Evolutionary conservation across 2,888 invertebrate species (phyloP), one percentile per base, ranked within the genome.

Genomic region (Vesta saturnalis): DNA sequence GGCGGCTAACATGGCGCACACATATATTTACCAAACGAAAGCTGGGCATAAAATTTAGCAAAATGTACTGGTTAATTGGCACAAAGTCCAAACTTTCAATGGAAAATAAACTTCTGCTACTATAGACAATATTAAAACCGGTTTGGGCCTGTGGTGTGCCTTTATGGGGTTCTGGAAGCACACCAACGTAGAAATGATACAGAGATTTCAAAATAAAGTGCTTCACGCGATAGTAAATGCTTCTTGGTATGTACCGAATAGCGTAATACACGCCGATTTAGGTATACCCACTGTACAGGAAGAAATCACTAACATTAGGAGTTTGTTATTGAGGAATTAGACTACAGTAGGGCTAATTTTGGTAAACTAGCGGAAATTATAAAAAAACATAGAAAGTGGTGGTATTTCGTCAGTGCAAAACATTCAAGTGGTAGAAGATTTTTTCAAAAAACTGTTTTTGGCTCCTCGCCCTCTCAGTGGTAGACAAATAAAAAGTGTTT

Each of bases 131-230:
- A 49, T 15, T 49, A 49, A 18, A 49, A 15, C 49, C 49, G 10
- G 16, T 15, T 16, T 49, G 2, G 49, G 16, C 30, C 30, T 30
- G 10, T 30, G 30, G 30, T 30, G 30, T 10, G 10, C 30, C 30
- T 15, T n/a, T 49, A 49, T 49, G 18, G 49, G 49, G 49, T 49
- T 49, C 49, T 8, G 49, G 15, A 49, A n/a, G n/a, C n/a, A n/a
- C n/a, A 10, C 49, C 49, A 49, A 49, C 16, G 16, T 49, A 49
- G 49, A 49, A 49, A 49, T 49, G 4, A 6, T 30, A 30, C 30
- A n/a, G n/a, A n/a, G n/a, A n/a, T n/a, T n/a, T n/a, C n/a, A n/a
- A n/a, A n/a, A n/a, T n/a, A n/a, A n/a, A n/a, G n/a, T n/a, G n/a
- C n/a, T n/a, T n/a, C n/a, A n/a, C n/a, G n/a, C n/a, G n/a, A n/a